Evolutionary conservation across 2,113 vertebrate species (phyloP), one percentile per base, ranked within the genome.

Genomic region (Elephantulus edwardii): DNA sequence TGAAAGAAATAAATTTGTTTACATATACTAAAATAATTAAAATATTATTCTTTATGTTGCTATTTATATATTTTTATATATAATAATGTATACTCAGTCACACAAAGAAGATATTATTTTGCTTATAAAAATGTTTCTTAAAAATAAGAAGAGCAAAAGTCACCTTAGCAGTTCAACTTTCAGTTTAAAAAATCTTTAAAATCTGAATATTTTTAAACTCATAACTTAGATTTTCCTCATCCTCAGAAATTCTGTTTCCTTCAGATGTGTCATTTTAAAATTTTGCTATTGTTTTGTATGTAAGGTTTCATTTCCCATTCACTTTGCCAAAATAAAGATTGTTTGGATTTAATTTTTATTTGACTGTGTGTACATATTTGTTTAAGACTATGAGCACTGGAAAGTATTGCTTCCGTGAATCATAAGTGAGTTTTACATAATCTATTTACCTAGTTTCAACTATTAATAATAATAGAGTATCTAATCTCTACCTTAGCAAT

Each of bases 1-100:
- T 74, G 83, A 94, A 79, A 92, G 88, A 94, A 80, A 78, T 35
- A 88, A 91, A 88, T 52, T 46, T 83, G 86, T 84, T 91, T 74
- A 66, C 20, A 50, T 40, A 50, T 1, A 20, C 42, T 86, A 71
- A 86, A 75, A 54, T 64, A 91, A 93, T 82, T 93, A 64, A 86
- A 88, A 60, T 76, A 66, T 26, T 91, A 92, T 77, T 92, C n/a
- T 88, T 62, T 90, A 85, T 28, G 60, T 75, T 82, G 48, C 8
- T 75, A 82, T 68, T 81, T 50, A 44, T 75, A 8, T 70, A 13
- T 54, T 42, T 89, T 90, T 80, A n/a, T 52, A 77, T 52, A 40
- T 83, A 38, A 19, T 60, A 90, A 72, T 60, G 6, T 19, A 70
- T 24, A 20, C 46, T 66, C 30, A 64, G 7, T 86, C 60, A 71